Evolutionary conservation across 2,888 invertebrate genomes (phyloP).

Genomic region (Alsophila aescularia): DNA sequence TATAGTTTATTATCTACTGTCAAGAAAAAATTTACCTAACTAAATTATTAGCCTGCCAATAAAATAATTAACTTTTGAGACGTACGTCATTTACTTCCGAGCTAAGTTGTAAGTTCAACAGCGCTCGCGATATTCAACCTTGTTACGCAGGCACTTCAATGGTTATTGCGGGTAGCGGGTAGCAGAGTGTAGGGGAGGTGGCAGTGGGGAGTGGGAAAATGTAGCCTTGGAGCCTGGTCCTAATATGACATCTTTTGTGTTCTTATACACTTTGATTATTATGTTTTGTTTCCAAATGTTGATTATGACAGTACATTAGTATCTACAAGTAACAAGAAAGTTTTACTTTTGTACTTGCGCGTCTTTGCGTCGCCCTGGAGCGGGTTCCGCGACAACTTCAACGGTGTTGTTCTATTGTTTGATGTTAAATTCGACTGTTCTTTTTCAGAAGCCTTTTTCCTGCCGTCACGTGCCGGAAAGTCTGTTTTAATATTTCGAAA

Average conservation of each 20-base stretch:
- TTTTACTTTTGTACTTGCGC: background rate
- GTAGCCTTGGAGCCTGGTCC: too few species aligned
- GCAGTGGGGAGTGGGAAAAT: too few species aligned
- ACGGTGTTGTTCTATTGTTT: background rate
- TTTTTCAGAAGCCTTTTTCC: slow-evolving; percentile 72
- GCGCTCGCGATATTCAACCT: too few species aligned
- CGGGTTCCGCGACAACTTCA: background rate
- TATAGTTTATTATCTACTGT: too few species aligned
- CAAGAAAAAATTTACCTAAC: too few species aligned
- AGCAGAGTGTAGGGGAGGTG: too few species aligned
- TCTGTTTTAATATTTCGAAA: slow-evolving; percentile 73
- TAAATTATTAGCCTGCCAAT: too few species aligned
- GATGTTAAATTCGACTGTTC: slow-evolving; percentile 11
- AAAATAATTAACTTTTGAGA: too few species aligned
- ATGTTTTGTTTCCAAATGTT: background rate
- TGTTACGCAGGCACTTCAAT: too few species aligned
- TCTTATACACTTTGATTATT: background rate
- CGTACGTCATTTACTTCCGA: too few species aligned
- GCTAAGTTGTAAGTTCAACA: too few species aligned
- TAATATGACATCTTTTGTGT: background rate
- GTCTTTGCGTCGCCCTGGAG: background rate
- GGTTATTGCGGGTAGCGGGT: too few species aligned
- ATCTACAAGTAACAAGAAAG: background rate
- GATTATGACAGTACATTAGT: background rate
- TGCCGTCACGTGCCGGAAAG: slow-evolving; percentile 78